These are phyloP conservation scores for Callipepla californica DNA, from an alignment of 2,113 vertebrate genomes.

Conservation along the genomic window DNA sequence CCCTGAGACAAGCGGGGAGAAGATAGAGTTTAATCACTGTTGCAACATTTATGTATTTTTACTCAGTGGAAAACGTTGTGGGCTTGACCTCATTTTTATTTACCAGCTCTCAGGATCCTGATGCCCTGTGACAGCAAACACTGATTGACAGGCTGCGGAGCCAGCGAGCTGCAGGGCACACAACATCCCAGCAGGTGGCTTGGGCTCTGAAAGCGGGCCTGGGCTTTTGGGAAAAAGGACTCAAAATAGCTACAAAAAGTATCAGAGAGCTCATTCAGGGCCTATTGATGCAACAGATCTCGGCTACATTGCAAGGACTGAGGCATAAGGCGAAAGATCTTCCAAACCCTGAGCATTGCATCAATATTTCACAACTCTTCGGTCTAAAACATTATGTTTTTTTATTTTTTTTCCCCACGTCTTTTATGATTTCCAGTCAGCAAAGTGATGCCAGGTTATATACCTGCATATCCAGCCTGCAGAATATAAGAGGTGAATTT, in stretches of 20 bases:
- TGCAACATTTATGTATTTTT: slow-evolving; percentile 40
- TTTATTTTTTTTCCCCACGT: neutral
- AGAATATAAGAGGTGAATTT: neutral
- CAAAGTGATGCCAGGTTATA: neutral
- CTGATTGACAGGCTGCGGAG: neutral
- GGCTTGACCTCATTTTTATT: slow-evolving; percentile 54
- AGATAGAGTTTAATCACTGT: slow-evolving; percentile 8
- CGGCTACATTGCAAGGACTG: neutral
- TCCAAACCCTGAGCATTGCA: neutral
- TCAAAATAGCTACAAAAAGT: slow-evolving; percentile 27
- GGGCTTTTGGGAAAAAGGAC: neutral
- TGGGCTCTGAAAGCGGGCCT: neutral
- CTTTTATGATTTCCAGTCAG: neutral
- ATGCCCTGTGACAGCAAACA: neutral
- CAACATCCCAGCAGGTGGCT: slow-evolving; percentile 16
- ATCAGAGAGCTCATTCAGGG: slow-evolving; percentile 4
- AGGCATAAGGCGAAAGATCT: neutral
- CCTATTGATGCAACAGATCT: slow-evolving; percentile 25
- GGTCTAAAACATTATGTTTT: neutral
- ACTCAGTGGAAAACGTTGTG: neutral
- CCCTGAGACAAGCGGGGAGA: neutral
- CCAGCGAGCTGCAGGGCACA: neutral
- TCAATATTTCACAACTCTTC: neutral
- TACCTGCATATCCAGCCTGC: neutral
- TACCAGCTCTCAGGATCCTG: neutral